Evolutionary conservation across 2,797 vertebrate species (phyloP).

Genomic region (Anas acuta): DNA sequence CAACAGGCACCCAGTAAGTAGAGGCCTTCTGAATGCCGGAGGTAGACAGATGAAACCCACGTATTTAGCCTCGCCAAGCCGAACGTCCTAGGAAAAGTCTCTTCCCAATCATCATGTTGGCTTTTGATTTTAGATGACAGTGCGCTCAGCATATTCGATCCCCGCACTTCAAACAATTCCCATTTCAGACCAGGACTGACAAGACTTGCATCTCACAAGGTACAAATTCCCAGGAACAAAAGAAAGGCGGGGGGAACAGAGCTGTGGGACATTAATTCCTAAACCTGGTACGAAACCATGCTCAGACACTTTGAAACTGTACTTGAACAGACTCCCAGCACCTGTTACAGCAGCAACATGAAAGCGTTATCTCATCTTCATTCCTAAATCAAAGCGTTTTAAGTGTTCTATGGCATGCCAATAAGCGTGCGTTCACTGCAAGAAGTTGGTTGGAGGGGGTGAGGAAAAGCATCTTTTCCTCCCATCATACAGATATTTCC

Average conservation of each 20-base stretch:
- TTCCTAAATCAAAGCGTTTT: neutral
- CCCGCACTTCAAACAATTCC: neutral
- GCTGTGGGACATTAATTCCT: neutral
- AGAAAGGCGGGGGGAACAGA: neutral
- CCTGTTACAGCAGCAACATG: neutral
- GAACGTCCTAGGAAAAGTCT: neutral
- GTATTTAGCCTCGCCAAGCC: neutral
- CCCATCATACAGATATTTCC: neutral
- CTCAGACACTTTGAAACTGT: neutral
- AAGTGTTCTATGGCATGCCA: neutral
- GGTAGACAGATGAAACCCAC: slow-evolving; percentile 18
- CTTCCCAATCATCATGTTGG: neutral
- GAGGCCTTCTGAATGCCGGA: neutral
- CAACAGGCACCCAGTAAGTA: slow-evolving; percentile 31
- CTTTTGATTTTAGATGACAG: neutral
- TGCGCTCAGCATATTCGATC: neutral
- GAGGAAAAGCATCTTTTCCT: neutral
- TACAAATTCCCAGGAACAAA: neutral
- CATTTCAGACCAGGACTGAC: neutral
- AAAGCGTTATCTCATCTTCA: neutral
- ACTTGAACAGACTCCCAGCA: neutral
- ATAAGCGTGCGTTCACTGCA: neutral
- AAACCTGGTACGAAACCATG: neutral
- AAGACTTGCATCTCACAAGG: neutral
- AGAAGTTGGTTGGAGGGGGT: neutral